Evolutionary conservation across 2,888 invertebrate species (phyloP), one percentile per base, ranked within the genome.

Genomic region (Drosophila anceps): DNA sequence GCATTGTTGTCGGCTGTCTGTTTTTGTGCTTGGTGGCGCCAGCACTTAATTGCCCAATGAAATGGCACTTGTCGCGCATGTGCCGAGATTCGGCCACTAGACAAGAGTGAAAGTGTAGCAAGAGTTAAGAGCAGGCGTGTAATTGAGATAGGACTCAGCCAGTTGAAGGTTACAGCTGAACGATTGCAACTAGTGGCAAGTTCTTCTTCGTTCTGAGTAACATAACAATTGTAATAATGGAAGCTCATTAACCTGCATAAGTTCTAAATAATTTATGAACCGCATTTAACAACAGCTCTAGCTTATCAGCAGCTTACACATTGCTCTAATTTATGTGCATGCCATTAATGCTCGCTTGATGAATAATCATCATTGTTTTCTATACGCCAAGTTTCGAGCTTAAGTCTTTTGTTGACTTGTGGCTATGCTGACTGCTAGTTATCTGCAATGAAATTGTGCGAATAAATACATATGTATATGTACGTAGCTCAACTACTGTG

Each of bases 11-110:
- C 20, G 43, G 33, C 57, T n/a, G 59, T 51, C 76, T 63, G 82
- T 78, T 79, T 61, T 65, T 73, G 63, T 77, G 66, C 53, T 73
- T 78, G 77, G 64, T 86, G 90, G 91, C 90, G 90, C 90, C 91
- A 88, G 79, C 73, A 81, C 68, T 81, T 88, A 90, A 88, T 90
- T 84, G 79, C 78, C 65, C 5, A 74, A 74, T 70, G 74, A 76
- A 79, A 54, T 81, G 31, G 29, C 48, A 48, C n/a, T 48, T 48
- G 29, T 48, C 48, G 48, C 48, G 10, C 29, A 29, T 48, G 48
- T 20, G 48, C 46, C 41, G 53, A 12, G 53, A 60, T 63, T 55
- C 44, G 41, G 37, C 41, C 48, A 37, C 31, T 35, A 50, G 37
- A 39, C 60, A 63, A 55, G n/a, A 87, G 90, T 75, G 88, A 86